phyloP scores from a whole-genome alignment of 2,888 invertebrate species.

The Sinelater perroti region DNA sequence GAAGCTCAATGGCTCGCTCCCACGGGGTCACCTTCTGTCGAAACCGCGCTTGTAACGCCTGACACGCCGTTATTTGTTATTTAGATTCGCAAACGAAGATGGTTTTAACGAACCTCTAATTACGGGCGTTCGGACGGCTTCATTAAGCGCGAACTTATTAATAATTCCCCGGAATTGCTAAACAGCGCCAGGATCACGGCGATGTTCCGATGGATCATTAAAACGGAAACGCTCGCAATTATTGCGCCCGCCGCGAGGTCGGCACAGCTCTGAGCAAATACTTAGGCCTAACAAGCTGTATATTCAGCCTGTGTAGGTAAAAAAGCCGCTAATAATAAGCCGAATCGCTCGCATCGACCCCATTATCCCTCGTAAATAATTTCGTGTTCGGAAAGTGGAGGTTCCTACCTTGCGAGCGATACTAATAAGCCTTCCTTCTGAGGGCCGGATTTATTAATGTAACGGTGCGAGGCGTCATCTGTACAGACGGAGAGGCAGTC shows the following conservation, averaged over 20 bases:
- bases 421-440: slow-evolving; percentile 24
- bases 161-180: background rate
- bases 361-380: slow-evolving; percentile 21
- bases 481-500: slow-evolving; percentile 11
- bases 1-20: too few species aligned
- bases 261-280: slow-evolving; percentile 15
- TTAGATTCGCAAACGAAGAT: too few species aligned
- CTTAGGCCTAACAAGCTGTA: slow-evolving; percentile 14
- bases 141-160: slow-evolving; percentile 4
- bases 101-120: slow-evolving; percentile 3
- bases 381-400: slow-evolving; percentile 8
- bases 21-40: too few species aligned
- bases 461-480: slow-evolving; percentile 27
- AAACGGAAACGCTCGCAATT: slow-evolving; percentile 13
- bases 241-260: background rate
- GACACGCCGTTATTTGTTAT: too few species aligned
- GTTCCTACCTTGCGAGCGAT: background rate
- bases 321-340: slow-evolving; percentile 17
- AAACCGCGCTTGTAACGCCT: too few species aligned
- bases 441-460: slow-evolving; percentile 26
- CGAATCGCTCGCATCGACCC: slow-evolving; percentile 1
- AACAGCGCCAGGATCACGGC: too few species aligned
- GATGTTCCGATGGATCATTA: slow-evolving; percentile 22
- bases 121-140: slow-evolving; percentile 4
- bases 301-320: slow-evolving; percentile 1